Conservation (phyloP, 2,888 invertebrate genomes). For the Drosophila subsilvestris region DNA sequence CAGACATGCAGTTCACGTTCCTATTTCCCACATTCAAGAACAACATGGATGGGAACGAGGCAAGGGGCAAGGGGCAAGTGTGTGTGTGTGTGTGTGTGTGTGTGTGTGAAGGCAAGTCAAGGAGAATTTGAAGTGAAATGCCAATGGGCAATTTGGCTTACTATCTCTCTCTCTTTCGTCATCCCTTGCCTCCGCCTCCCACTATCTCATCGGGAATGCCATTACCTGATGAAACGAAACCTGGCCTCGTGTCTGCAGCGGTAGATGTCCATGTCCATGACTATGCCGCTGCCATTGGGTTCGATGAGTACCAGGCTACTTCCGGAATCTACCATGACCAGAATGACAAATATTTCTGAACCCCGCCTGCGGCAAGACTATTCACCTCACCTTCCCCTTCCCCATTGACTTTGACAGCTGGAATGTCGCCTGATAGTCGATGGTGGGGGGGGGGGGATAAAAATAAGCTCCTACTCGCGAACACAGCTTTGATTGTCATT, state of each 20-base stretch:
- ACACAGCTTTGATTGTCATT: constrained; percentile 13
- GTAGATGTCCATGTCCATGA: constrained; percentile 21
- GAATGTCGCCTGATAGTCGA: neutral
- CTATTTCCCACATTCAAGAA: constrained; percentile 69
- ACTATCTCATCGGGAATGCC: constrained; percentile 5
- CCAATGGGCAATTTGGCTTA: constrained; percentile 63
- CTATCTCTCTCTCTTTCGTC: constrained; percentile 3
- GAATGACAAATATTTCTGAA: constrained; percentile 35
- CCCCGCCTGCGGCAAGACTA: neutral
- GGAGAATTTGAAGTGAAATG: constrained; percentile 60
- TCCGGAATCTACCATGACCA: constrained; percentile 31
- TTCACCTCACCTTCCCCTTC: neutral
- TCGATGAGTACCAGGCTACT: constrained; percentile 5
- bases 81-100: neutral
- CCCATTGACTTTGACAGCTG: neutral
- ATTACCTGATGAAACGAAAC: constrained; percentile 52
- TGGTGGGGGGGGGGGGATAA: too few species aligned
- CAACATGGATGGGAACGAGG: constrained; percentile 50
- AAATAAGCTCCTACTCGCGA: neutral
- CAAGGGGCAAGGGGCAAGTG: neutral
- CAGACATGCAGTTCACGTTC: constrained; percentile 51
- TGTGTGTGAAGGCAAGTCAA: constrained; percentile 22
- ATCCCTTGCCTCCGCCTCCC: neutral
- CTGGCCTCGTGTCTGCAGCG: constrained; percentile 51
- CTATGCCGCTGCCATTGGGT: neutral